Percentiles rank a stretch among this genome's conserved stretches.
Conservation (phyloP, 1,140 invertebrate species). For the Delia radicum region DNA sequence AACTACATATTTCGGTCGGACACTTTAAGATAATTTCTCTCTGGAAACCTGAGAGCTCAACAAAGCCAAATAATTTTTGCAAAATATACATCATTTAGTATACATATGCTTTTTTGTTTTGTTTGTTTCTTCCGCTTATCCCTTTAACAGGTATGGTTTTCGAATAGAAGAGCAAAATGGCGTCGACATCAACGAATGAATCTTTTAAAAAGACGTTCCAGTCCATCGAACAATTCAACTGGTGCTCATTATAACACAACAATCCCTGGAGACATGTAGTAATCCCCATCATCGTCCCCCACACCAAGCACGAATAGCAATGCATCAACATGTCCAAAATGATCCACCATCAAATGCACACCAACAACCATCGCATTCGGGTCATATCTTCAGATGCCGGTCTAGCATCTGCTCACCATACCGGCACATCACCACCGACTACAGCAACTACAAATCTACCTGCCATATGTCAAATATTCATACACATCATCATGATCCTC, state of each 20-base stretch:
- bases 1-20: too few species aligned
- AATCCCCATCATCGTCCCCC: constrained; percentile 38
- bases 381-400: neutral
- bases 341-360: constrained; percentile 32
- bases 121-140: neutral
- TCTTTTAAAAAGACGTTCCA: constrained; percentile 74
- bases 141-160: constrained; percentile 86
- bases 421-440: constrained; percentile 1
- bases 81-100: neutral
- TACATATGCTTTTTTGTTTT: neutral
- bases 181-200: constrained; percentile 93
- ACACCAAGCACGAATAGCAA: constrained; percentile 47
- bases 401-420: neutral
- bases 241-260: constrained; percentile 40
- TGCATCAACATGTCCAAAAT: constrained; percentile 23
- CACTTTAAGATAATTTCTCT: too few species aligned
- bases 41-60: too few species aligned
- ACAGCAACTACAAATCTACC: constrained; percentile 21
- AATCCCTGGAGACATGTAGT: constrained; percentile 30
- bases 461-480: neutral
- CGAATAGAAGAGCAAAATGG: constrained; percentile 96
- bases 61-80: neutral
- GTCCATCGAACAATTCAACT: constrained; percentile 35
- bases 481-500: constrained; percentile 26
- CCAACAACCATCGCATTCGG: constrained; percentile 37